phyloP scores from a whole-genome alignment of 1,140 invertebrate genomes.

The Venustaconcha ellipsiformis region DNA sequence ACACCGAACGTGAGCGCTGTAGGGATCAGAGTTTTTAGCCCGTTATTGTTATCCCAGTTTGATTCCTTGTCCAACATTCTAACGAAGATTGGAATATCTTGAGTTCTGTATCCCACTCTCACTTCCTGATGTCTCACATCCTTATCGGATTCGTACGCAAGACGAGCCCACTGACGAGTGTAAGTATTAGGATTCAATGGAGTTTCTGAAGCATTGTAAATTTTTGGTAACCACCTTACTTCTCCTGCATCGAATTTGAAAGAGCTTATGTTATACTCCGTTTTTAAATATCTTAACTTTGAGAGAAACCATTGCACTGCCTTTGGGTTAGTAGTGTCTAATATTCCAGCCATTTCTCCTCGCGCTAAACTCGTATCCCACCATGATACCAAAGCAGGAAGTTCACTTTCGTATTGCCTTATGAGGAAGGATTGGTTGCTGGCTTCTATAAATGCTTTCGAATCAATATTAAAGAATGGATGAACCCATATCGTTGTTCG shows the following conservation, averaged over 20 bases:
- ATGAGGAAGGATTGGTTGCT: conserved; percentile 56
- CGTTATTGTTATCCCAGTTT: conserved; percentile 82
- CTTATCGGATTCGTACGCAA: conserved; percentile 72
- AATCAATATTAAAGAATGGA: conserved; percentile 88
- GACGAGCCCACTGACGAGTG: conserved; percentile 48
- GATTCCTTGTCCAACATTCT: conserved; percentile 92
- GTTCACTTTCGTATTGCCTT: conserved; percentile 66
- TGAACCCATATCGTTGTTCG: conserved; percentile 90
- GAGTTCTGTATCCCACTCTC: conserved; percentile 82
- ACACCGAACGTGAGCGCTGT: conserved; percentile 85
- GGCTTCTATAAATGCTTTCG: conserved; percentile 73
- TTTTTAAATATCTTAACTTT: conserved; percentile 74
- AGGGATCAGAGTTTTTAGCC: conserved; percentile 86
- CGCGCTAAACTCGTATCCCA: conserved; percentile 75
- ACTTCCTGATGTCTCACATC: conserved; percentile 78
- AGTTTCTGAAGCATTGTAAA: conserved; percentile 26
- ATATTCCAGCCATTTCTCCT: conserved; percentile 72
- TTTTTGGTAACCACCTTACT: conserved; percentile 82
- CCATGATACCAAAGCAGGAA: conserved; percentile 77
- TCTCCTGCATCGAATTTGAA: conserved; percentile 97
- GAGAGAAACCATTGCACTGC: conserved; percentile 79
- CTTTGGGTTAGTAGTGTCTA: conserved; percentile 59
- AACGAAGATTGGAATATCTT: conserved; percentile 84
- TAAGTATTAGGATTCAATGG: conserved; percentile 55
- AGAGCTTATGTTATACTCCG: conserved; percentile 77